A percentile compares a stretch with the other conserved stretches of the same genome.
These are phyloP conservation scores for Cheilosia urbana DNA, from an alignment of 2,888 invertebrate genomes.

Conservation along the genomic window DNA sequence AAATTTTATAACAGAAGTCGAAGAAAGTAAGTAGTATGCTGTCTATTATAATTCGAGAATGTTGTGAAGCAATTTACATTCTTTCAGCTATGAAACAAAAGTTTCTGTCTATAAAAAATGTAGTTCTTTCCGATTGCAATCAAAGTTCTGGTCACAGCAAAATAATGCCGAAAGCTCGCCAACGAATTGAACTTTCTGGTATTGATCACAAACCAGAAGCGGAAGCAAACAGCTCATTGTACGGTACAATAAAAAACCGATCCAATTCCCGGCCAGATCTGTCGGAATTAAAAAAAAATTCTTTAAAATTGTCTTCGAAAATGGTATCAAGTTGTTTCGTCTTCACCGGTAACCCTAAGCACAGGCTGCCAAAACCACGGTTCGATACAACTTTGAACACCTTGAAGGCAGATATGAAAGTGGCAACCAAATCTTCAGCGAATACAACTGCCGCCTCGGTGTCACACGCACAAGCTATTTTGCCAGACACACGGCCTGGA, in stretches of 20 bases:
- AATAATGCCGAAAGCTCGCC: slow-evolving; percentile 52
- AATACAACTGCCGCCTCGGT: slow-evolving; percentile 10
- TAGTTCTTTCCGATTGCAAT: slow-evolving; percentile 42
- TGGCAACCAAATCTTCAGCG: not conserved
- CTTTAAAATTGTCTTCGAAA: slow-evolving; percentile 30
- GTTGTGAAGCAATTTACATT: not conserved
- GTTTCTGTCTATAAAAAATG: slow-evolving; percentile 41
- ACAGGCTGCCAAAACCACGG: slow-evolving; percentile 13
- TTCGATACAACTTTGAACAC: slow-evolving; percentile 12
- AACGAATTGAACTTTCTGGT: slow-evolving; percentile 49
- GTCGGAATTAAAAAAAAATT: slow-evolving; percentile 13
- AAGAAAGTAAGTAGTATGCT: slow-evolving; percentile 65
- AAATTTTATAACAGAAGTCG: slow-evolving; percentile 76
- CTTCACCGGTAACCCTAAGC: not conserved
- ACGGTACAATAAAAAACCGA: not conserved
- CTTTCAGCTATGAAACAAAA: slow-evolving; percentile 52
- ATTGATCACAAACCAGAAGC: slow-evolving; percentile 12
- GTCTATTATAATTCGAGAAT: not conserved
- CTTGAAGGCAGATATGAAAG: not conserved
- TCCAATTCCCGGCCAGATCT: slow-evolving; percentile 54
- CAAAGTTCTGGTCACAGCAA: slow-evolving; percentile 35
- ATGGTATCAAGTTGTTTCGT: not conserved
- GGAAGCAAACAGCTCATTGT: not conserved
- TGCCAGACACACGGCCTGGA: slow-evolving; percentile 25
- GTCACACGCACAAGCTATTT: not conserved